Evolutionary conservation across 2,113 vertebrate species (phyloP).

Genomic region (Microcebus lehilahytsara): DNA sequence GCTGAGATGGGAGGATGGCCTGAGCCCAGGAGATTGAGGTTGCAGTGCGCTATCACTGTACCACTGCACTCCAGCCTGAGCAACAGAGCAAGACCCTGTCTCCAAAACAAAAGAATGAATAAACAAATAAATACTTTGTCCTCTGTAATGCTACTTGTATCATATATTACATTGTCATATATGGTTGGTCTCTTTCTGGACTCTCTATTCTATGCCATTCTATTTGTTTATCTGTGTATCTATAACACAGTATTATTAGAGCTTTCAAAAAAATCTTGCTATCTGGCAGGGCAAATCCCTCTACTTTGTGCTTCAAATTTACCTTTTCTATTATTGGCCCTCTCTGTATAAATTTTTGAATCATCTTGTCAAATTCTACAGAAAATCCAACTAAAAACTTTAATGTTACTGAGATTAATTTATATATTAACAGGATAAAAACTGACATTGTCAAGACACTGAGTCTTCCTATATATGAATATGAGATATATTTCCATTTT

Average conservation of each 20-base stretch:
- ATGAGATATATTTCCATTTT: background rate
- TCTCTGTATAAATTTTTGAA: background rate
- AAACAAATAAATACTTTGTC: background rate
- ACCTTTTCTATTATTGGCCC: background rate
- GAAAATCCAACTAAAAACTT: background rate
- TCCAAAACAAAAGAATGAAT: no score
- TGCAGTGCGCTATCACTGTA: no score
- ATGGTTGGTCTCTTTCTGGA: background rate
- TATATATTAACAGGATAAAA: background rate
- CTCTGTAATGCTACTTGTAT: background rate
- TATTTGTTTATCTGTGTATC: background rate
- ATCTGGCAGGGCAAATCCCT: background rate
- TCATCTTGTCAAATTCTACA: background rate
- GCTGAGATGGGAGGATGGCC: background rate
- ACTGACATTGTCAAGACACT: background rate
- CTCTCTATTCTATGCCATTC: background rate
- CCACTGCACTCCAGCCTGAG: no score
- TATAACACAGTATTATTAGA: background rate
- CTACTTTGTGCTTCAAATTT: background rate
- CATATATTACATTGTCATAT: background rate
- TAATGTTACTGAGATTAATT: background rate
- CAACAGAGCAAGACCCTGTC: no score
- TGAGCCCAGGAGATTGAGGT: background rate
- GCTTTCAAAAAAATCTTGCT: background rate
- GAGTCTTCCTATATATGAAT: background rate